These are phyloP conservation scores for Polyommatus iphigenia DNA, from an alignment of 2,888 invertebrate genomes.

Conservation along the genomic window DNA sequence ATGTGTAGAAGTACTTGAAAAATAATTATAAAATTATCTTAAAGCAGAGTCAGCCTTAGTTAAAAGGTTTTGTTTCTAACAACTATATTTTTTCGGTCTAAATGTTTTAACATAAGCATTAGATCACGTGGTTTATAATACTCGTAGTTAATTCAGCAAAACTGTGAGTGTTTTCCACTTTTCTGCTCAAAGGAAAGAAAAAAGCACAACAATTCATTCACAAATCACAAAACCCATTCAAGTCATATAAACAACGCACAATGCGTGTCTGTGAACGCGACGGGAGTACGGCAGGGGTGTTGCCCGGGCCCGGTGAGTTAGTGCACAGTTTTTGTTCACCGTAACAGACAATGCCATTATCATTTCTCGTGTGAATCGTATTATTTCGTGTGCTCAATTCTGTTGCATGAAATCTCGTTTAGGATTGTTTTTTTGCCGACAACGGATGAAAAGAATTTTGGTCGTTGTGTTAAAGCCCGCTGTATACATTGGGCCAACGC, in stretches of 20 bases:
- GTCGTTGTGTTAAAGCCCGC: no score
- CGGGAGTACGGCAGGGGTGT: constrained; percentile 8
- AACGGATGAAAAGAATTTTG: neutral
- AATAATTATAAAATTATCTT: no score
- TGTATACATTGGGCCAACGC: no score
- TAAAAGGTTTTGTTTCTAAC: no score
- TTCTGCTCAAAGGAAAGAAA: neutral
- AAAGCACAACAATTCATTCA: neutral
- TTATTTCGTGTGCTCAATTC: constrained; percentile 5
- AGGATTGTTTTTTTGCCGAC: neutral
- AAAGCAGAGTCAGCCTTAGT: no score
- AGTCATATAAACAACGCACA: constrained; percentile 11
- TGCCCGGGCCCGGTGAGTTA: constrained; percentile 2
- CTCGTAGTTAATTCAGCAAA: neutral
- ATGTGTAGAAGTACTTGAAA: no score
- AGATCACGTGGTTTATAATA: neutral
- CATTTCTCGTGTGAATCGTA: constrained; percentile 1
- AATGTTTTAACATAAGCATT: neutral
- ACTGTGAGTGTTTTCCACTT: neutral
- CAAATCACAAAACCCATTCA: neutral
- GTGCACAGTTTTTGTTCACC: neutral
- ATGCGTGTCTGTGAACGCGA: neutral
- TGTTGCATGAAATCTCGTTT: constrained; percentile 10
- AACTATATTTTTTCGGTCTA: neutral
- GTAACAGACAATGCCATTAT: neutral